Base-by-base conservation (phyloP, 2,888 invertebrate genomes). In the Noctua janthe region DNA sequence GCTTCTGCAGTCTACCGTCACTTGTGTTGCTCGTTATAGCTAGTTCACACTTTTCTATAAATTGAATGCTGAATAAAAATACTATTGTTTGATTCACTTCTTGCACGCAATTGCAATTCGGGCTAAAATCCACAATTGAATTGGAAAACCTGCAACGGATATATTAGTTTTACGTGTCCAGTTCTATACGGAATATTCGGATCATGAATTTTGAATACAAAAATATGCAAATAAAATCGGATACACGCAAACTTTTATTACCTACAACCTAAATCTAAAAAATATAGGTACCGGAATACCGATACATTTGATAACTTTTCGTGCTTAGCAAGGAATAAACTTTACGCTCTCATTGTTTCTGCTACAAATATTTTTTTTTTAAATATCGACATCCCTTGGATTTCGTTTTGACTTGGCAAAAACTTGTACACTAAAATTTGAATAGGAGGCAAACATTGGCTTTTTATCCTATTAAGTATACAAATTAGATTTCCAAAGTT, bases 131-230 rank as follows among this genome's bases (percentile, higher is more conserved):
- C 35, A 70, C n/a, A 62, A 62, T 67, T 67, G 35, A 47, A 82
- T 83, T 83, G 62, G 4, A 62, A 71, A 64, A 62, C 59, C 59
- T 17, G 62, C 20, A 72, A n/a, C 47, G 39, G 29, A 67, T 74
- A 71, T 71, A 71, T 59, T 29, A 67, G 54, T 85, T 80, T 72
- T 73, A 64, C 35, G 43, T n/a, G 35, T 6, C 39, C 54, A 29
- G 51, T 59, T 74, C 70, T 72, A 78, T 81, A 73, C 81, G 81
- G 80, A 74, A 75, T 72, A 78, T 81, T 76, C 81, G 81, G 81
- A 74, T 77, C 81, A 81, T 80, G 69, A 81, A 85, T 81, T 83
- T 81, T 70, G 7, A 81, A 69, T 43, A 49, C 69, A 81, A 83
- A 72, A 81, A 72, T 83, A 81, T 85, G 81, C 81, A 85, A 81